phyloP scores from a whole-genome alignment of 2,113 vertebrate species.

The Bujurquina vittata region DNA sequence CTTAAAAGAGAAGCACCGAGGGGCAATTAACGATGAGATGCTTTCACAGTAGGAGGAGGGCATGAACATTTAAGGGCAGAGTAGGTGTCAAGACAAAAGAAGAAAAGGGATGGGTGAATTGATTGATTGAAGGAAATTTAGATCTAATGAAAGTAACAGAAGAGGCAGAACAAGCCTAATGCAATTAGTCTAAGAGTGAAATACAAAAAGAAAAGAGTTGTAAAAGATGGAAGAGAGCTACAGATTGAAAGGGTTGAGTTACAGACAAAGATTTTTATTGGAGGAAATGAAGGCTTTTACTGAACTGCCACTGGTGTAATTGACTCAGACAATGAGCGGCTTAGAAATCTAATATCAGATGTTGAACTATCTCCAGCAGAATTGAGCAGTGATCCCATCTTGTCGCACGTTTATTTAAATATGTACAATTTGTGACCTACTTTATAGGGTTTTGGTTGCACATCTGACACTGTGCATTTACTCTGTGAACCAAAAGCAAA shows the following conservation, averaged over 20 bases:
- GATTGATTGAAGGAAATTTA: constrained; percentile 48
- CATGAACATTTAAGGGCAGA: constrained; percentile 14
- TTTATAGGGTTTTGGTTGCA: background rate
- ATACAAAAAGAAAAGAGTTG: constrained; percentile 13
- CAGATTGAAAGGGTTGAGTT: constrained; percentile 39
- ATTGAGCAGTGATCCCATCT: background rate
- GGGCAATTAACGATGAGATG: constrained; percentile 5
- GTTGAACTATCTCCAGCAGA: constrained; percentile 2
- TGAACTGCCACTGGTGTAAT: constrained; percentile 49
- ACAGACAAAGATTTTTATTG: constrained; percentile 29
- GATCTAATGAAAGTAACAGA: constrained; percentile 49
- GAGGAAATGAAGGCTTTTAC: constrained; percentile 56
- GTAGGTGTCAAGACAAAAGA: constrained; percentile 16
- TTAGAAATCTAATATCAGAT: constrained; percentile 45
- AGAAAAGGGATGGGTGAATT: constrained; percentile 7
- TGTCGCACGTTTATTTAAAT: background rate
- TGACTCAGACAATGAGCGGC: constrained; percentile 35
- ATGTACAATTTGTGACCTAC: background rate
- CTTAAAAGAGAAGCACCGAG: constrained; percentile 30
- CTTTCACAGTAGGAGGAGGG: background rate
- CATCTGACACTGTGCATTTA: background rate
- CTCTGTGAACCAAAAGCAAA: background rate
- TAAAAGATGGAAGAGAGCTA: constrained; percentile 1
- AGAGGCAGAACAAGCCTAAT: constrained; percentile 39
- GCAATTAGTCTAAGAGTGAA: constrained; percentile 29